These are phyloP conservation scores for Drosophila mulleri DNA, from an alignment of 2,888 invertebrate species.

Conservation along the genomic window DNA sequence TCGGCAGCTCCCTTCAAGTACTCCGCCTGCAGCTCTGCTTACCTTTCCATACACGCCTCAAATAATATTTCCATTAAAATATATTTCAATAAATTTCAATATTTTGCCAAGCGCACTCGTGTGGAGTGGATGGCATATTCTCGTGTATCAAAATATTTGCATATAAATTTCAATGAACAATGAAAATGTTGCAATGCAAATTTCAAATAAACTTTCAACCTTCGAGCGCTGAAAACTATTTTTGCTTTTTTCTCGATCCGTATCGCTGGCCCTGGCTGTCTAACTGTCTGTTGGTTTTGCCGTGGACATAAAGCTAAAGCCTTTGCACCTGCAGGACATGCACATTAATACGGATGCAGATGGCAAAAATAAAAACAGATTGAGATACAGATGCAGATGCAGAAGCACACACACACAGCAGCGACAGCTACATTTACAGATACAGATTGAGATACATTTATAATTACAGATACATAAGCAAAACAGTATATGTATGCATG, in stretches of 20 bases:
- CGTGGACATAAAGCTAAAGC: neutral
- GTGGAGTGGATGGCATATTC: conserved; percentile 3
- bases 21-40: neutral
- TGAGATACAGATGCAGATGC: conserved; percentile 14
- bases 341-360: conserved; percentile 2
- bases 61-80: neutral
- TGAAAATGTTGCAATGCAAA: conserved; percentile 1
- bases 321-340: neutral
- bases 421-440: conserved; percentile 4
- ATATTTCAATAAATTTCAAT: neutral
- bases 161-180: conserved; percentile 1
- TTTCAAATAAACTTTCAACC: neutral
- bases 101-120: neutral
- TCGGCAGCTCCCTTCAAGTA: too few species aligned
- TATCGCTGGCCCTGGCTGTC: conserved; percentile 4
- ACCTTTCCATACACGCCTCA: neutral
- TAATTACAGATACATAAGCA: conserved; percentile 11
- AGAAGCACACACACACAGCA: neutral
- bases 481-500: neutral
- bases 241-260: neutral
- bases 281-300: neutral
- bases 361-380: conserved; percentile 8
- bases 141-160: neutral
- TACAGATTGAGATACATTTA: conserved; percentile 27
- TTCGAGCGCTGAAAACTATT: conserved; percentile 1